phyloP scores from a whole-genome alignment of 2,888 invertebrate species.

The Baccha elongata region DNA sequence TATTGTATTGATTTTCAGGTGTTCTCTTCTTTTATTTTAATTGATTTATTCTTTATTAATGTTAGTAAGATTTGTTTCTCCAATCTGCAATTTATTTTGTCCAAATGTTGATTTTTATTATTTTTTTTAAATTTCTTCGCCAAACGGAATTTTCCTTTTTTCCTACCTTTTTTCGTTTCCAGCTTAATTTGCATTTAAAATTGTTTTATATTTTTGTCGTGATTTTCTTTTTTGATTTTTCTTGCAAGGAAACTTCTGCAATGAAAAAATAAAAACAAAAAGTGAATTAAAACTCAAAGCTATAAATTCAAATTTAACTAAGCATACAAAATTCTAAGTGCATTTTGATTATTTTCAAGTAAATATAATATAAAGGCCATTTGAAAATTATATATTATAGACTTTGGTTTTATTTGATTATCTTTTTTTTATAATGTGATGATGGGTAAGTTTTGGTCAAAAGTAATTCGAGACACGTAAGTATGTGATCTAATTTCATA shows the following conservation, averaged over 20 bases:
- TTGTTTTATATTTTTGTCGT: slow-evolving; percentile 47
- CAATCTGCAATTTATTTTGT: slow-evolving; percentile 60
- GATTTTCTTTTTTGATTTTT: slow-evolving; percentile 1
- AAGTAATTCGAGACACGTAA: too few relatives aligned
- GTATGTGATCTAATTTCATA: too few relatives aligned
- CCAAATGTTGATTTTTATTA: slow-evolving; percentile 62
- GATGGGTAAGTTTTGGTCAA: too few relatives aligned
- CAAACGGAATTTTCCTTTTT: slow-evolving; percentile 81
- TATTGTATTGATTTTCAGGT: slow-evolving; percentile 38
- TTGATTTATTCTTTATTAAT: slow-evolving; percentile 8
- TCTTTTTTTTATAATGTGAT: too few relatives aligned
- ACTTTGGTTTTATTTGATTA: too few relatives aligned
- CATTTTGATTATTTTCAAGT: slow-evolving; percentile 36
- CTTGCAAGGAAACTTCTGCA: slow-evolving; percentile 80
- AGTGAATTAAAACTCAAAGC: slow-evolving; percentile 58
- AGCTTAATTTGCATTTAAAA: slow-evolving; percentile 78
- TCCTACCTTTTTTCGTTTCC: slow-evolving; percentile 78
- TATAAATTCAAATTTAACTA: slow-evolving; percentile 10
- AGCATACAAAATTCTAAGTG: slow-evolving; percentile 41
- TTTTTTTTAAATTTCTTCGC: slow-evolving; percentile 75
- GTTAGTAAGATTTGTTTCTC: slow-evolving; percentile 38
- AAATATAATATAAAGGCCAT: too few relatives aligned
- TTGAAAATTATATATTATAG: too few relatives aligned
- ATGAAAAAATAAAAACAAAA: slow-evolving; percentile 76
- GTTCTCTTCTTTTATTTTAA: slow-evolving; percentile 25